These are phyloP conservation scores for Anomalospiza imberbis DNA, from an alignment of 2,797 vertebrate genomes.

Conservation along the genomic window DNA sequence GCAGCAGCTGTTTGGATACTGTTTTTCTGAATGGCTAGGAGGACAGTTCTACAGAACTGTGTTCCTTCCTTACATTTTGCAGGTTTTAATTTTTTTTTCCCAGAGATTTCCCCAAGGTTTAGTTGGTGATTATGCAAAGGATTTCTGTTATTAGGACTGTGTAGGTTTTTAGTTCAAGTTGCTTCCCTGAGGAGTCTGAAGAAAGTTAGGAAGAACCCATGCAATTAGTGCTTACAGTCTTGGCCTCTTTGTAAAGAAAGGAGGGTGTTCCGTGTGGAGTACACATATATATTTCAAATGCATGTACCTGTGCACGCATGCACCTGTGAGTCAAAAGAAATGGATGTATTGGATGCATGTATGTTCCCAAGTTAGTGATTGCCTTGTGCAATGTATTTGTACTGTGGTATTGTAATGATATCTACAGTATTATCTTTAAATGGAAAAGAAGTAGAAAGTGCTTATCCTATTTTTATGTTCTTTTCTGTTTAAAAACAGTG, in stretches of 20 bases:
- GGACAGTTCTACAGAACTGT: not conserved
- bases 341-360: not conserved
- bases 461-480: not conserved
- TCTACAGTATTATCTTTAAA: not conserved
- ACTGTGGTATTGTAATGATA: not conserved
- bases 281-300: fast-evolving
- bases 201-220: not conserved
- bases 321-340: not conserved
- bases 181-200: not conserved
- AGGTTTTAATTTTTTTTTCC: not conserved
- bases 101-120: not conserved
- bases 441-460: not conserved
- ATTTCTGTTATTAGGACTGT: not conserved
- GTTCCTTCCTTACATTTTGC: not conserved
- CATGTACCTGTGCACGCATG: not conserved
- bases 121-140: not conserved
- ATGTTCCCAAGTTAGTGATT: not conserved
- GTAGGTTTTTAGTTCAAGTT: not conserved
- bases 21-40: not conserved
- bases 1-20: not conserved
- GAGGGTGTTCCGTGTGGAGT: not conserved
- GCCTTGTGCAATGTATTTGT: not conserved
- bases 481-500: not conserved
- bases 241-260: not conserved
- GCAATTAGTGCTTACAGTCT: not conserved